Evolutionary conservation across 37 sponge, comb jelly and placozoan species (phyloP).

Genomic region (Amphimedon queenslandica): DNA sequence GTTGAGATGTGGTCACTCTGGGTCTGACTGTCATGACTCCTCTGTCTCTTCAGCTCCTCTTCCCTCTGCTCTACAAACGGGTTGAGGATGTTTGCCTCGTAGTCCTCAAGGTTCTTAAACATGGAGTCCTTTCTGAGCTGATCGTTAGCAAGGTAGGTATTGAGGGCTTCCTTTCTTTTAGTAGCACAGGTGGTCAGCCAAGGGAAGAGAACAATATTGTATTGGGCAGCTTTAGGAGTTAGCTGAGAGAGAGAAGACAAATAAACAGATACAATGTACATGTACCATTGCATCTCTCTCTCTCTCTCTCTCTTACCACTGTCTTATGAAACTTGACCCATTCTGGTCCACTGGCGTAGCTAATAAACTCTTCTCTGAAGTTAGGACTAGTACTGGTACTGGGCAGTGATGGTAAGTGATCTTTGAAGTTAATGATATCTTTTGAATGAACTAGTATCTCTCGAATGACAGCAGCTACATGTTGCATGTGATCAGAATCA

Average conservation of each 20-base stretch:
- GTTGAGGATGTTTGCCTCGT: not conserved
- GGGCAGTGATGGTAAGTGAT: slow-evolving; percentile 42
- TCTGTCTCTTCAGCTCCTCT: slow-evolving; percentile 32
- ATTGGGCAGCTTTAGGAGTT: slow-evolving; percentile 22
- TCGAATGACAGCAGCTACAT: slow-evolving; percentile 31
- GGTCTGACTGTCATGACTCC: slow-evolving; percentile 20
- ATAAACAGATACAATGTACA: not conserved
- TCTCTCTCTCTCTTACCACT: slow-evolving; percentile 28
- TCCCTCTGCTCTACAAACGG: not conserved
- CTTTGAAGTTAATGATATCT: not conserved
- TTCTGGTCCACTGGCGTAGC: slow-evolving; percentile 30
- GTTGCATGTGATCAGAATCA: slow-evolving; percentile 42
- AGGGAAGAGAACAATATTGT: slow-evolving; percentile 16
- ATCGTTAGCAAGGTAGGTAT: slow-evolving; percentile 11
- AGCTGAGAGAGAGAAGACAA: slow-evolving; percentile 12
- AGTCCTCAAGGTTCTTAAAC: not conserved
- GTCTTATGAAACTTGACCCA: slow-evolving; percentile 53
- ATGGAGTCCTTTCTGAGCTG: not conserved
- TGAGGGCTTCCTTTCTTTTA: not conserved
- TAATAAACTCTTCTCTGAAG: slow-evolving; percentile 49
- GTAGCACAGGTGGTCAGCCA: slow-evolving; percentile 9
- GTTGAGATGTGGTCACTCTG: slow-evolving; percentile 24
- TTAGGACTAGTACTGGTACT: slow-evolving; percentile 18
- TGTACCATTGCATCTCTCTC: not conserved
- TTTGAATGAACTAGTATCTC: slow-evolving; percentile 18